These are phyloP conservation scores for Forbesichthys agassizii DNA, from an alignment of 2,113 vertebrate species.

Conservation along the genomic window DNA sequence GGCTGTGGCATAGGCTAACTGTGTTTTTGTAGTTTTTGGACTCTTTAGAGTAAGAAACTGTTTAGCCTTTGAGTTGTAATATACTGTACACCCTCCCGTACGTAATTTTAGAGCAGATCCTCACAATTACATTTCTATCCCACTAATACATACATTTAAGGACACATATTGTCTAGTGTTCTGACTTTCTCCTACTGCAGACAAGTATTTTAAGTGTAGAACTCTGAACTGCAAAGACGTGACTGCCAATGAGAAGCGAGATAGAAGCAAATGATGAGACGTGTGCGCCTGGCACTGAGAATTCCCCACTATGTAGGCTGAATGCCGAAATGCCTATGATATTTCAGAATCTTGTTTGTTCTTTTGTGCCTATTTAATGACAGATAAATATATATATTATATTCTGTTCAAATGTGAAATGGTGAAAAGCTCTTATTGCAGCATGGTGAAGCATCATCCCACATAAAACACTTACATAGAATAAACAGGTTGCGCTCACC, in stretches of 20 bases:
- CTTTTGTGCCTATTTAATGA: constrained; percentile 31
- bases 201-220: constrained; percentile 16
- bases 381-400: too few relatives aligned
- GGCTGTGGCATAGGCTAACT: too few relatives aligned
- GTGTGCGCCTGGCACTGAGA: constrained; percentile 9
- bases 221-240: constrained; percentile 28
- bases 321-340: constrained; percentile 28
- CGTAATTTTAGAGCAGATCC: background rate
- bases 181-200: background rate
- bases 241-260: constrained; percentile 8
- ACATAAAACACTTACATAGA: constrained; percentile 15
- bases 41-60: too few relatives aligned
- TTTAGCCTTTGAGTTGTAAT: too few relatives aligned
- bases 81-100: background rate
- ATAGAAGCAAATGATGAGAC: constrained; percentile 37
- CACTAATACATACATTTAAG: background rate
- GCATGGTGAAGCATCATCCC: constrained; percentile 4
- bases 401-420: constrained; percentile 8
- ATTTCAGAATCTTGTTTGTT: constrained; percentile 26
- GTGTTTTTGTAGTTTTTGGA: too few relatives aligned
- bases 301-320: constrained; percentile 32
- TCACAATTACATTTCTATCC: background rate
- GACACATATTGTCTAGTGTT: background rate
- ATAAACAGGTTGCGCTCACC: constrained; percentile 18
- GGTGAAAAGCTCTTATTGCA: constrained; percentile 28